Base-by-base conservation (phyloP, 92 coral and sea anemone species). In the Epizoanthus stellaris region DNA sequence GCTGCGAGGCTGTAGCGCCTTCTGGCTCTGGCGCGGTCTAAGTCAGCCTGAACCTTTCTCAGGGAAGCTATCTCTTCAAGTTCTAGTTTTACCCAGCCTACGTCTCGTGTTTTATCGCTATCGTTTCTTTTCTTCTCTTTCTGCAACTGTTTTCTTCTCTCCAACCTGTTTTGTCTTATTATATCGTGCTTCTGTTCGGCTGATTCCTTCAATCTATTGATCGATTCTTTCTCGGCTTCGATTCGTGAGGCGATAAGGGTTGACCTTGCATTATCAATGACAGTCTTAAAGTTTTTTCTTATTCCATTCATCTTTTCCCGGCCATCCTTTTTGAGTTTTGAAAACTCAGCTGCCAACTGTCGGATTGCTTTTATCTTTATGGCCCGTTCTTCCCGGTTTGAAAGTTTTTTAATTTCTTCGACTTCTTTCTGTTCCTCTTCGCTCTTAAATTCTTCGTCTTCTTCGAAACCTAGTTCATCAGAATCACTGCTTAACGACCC, bases 11-110 rank as follows among this genome's bases (percentile, higher is more conserved):
- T 87, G 65, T 85, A 77, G 59, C 87, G 86, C 21, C 98, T 82
- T 72, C 98, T 80, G 8, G 98, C 92, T 64, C 93, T 91, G 3
- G 95, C 93, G 2, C 98, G 95, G 66, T 94, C 98, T 17, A 94
- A 75, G 5, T 92, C 98, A 6, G 98, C 76, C 60, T 92, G 94
- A 73, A 94, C 90, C 70, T 94, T 94, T 47, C 95, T 86, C 16
- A 94, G 84, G 40, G 86, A 54, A 65, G 89, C 92, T 39, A 92
- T 79, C 71, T 94, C 98, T 58, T 45, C 82, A 7, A 93, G 87
- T 16, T 86, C 89, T 38, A 85, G 79, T 25, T 77, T 83, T 15
- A 73, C 75, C 75, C 70, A 86, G 5, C 34, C 86, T 42, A 19
- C 45, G 5, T 82, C 66, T n/a, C 86, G 75, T 45, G 53, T 30